Base-by-base conservation (phyloP, 2,797 vertebrate genomes). In the Sarcoramphus papa region DNA sequence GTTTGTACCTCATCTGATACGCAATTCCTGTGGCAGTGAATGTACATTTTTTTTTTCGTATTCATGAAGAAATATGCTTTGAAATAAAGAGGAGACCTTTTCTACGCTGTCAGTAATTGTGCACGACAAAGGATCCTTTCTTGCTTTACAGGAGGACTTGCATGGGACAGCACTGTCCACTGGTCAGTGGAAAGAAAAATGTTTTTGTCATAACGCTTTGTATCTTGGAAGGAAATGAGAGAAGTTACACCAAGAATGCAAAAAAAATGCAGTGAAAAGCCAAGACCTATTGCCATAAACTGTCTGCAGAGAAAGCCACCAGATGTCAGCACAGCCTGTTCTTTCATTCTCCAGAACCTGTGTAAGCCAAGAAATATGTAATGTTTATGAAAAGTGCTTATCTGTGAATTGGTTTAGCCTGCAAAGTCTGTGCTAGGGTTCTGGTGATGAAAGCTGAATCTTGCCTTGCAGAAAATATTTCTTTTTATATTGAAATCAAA, bases 281-380 rank as follows among this genome's bases (percentile, higher is more conserved):
- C 25, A 73, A 69, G 72, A 75, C 45, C 56, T 80, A 7, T 23
- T 72, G 45, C 67, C 60, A 22, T 48, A 25, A 87, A 27, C 53
- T 47, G 17, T 65, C 77, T 79, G 48, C 84, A 47, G 19, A n/a
- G 12, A 79, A 86, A 90, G 84, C 98, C 98, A 97, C 94, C 96
- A 98, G 98, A 92, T 98, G 98, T 98, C 98, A 98, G 97, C 95
- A 98, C 95, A 98, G 97, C 75, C 97, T 96, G 59, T 91, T 85
- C 94, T 96, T 86, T 89, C 69, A 23, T 60, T 79, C 80, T 85
- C 40, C 69, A 50, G 51, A 75, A 50, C 62, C 47, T 9, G 5
- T n/a, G 64, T 25, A 22, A 92, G 76, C 35, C 50, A 68, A 89
- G 57, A 48, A 40, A 45, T n/a, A 35, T 33, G 51, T 37, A 53